Base-by-base conservation (phyloP, 2,797 vertebrate species). In the Enteromius afrohamiltoni region DNA sequence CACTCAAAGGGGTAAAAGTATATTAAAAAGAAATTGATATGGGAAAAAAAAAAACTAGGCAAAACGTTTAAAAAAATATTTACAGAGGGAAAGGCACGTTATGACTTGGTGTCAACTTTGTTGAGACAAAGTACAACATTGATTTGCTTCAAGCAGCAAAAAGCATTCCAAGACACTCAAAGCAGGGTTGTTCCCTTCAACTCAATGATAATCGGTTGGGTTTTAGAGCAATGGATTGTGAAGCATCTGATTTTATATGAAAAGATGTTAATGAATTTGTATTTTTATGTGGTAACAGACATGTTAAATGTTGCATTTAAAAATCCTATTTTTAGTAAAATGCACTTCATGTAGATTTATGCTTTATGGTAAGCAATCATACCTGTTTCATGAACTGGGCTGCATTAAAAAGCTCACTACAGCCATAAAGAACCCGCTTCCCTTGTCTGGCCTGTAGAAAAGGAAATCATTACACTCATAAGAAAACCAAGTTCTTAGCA, bases 321-420 rank as follows among this genome's bases (percentile, higher is more conserved):
- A 29, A 6, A 29, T 23, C 16, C 34, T n/a, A 4, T 23, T n/a
- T 83, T 55, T 9, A 19, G 42, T 14, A 34, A n/a, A n/a, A 49
- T 77, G 29, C 37, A 68, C 29, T 60, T 62, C 17, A 16, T 26
- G 10, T 23, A 21, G 16, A 3, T 82, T 9, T 42, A 31, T 40
- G 60, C 29, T n/a, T 23, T 42, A 45, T 5, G 3, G 13, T 16
- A 75, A 68, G 19, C 45, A 60, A 85, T 29, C 86, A 80, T 92
- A 98, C 98, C 96, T 99, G 97, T 92, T 97, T 98, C 88, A 97
- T 94, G 93, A 99, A 99, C 89, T 99, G 97, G 47, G 95, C 51
- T 23, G 98, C 97, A 85, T 96, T 99, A 90, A 98, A 99, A 86
- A 99, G 95, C 88, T 99, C 98, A 89, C 97, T 99, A 94, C 98